A percentile compares a stretch with the other conserved stretches of the same genome.
phyloP scores from a whole-genome alignment of 2,113 vertebrate genomes.

The Tychaedon coryphoeus region DNA sequence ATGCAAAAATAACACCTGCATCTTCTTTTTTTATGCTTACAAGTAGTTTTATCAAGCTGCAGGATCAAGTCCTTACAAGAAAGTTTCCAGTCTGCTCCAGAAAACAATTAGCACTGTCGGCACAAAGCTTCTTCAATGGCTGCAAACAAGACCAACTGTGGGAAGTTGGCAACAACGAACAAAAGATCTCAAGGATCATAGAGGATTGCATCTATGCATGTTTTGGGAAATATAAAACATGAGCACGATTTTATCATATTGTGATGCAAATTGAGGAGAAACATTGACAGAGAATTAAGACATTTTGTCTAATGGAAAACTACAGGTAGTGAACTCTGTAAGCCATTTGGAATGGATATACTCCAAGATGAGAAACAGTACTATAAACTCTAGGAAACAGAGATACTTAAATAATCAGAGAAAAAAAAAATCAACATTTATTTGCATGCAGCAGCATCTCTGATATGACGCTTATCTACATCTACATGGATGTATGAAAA shows the following conservation, averaged over 20 bases:
- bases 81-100: not conserved
- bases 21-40: not conserved
- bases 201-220: not conserved
- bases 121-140: not conserved
- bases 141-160: not conserved
- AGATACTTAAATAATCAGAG: not conserved
- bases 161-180: not conserved
- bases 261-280: not conserved
- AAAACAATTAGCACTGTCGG: not conserved
- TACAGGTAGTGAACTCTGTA: not conserved
- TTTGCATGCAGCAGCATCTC: not conserved
- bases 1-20: not conserved
- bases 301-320: not conserved
- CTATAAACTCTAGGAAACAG: not conserved
- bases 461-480: not conserved
- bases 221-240: not conserved
- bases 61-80: not conserved
- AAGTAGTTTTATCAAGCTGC: not conserved
- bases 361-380: not conserved
- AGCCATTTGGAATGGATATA: conserved; percentile 42
- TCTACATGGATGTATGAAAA: not conserved
- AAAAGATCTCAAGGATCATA: not conserved
- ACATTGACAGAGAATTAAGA: not conserved
- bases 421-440: not conserved
- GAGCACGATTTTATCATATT: not conserved